These are phyloP conservation scores for Chondrilla cf. caribensis DNA, from an alignment of 37 sponge, comb jelly and placozoan species.

Conservation along the genomic window DNA sequence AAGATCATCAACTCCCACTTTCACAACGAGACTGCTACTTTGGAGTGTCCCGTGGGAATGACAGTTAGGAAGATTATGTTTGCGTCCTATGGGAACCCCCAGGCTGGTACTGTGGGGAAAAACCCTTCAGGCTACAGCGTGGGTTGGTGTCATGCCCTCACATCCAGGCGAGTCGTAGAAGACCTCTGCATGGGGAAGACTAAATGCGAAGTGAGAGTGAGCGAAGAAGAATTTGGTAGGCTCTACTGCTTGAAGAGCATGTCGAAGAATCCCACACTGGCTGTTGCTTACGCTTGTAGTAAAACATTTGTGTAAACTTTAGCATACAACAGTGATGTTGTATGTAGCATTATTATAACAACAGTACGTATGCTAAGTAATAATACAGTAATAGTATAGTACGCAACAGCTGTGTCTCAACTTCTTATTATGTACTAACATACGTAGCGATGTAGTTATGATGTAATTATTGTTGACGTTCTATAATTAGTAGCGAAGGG, in stretches of 20 bases:
- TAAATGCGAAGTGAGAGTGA: neutral
- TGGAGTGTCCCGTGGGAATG: neutral
- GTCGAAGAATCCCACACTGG: neutral
- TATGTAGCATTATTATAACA: neutral
- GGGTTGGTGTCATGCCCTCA: neutral
- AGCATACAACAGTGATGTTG: neutral
- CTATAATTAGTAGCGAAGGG: neutral
- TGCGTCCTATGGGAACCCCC: constrained; percentile 9
- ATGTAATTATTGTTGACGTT: neutral
- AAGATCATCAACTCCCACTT: neutral
- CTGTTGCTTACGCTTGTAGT: constrained; percentile 22
- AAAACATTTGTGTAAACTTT: neutral
- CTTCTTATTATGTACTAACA: no score
- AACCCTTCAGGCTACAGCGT: neutral
- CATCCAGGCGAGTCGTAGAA: constrained; percentile 5
- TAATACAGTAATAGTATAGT: no score
- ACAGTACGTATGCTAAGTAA: no score
- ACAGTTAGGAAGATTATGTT: neutral
- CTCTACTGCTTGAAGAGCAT: neutral
- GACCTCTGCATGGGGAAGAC: neutral
- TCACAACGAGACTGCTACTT: neutral
- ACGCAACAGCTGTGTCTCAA: no score
- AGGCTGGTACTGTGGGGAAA: neutral
- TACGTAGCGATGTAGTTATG: neutral
- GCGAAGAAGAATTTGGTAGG: neutral